Evolutionary conservation across 2,888 invertebrate species (phyloP).

Genomic region (Malachius bipustulatus): DNA sequence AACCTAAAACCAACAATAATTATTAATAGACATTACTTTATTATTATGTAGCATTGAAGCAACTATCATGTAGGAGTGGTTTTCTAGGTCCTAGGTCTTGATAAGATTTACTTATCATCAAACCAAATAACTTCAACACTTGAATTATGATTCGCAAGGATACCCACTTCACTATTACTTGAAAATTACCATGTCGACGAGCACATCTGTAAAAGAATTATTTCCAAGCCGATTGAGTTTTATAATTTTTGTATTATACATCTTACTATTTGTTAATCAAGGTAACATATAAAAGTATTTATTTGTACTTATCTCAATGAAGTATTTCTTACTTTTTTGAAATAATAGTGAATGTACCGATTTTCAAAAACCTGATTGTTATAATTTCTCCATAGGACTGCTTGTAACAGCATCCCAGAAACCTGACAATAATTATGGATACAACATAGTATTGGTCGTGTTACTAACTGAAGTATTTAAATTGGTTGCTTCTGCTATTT

Average conservation of each 20-base stretch:
- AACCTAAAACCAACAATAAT: no score
- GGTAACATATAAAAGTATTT: constrained; percentile 44
- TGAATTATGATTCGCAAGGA: no score
- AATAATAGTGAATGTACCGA: no score
- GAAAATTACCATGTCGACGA: no score
- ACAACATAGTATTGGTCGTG: constrained; percentile 81
- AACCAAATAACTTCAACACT: no score
- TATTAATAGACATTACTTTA: no score
- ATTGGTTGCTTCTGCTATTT: constrained; percentile 54
- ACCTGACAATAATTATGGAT: constrained; percentile 66
- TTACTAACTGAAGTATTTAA: constrained; percentile 80
- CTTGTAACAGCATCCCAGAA: constrained; percentile 84
- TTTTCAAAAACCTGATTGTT: not conserved
- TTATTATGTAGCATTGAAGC: no score
- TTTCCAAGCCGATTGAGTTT: constrained; percentile 77
- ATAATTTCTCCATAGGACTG: constrained; percentile 54
- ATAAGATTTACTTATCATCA: no score
- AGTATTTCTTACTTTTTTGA: constrained; percentile 5
- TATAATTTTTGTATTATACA: constrained; percentile 72
- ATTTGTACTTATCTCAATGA: not conserved
- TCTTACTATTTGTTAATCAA: constrained; percentile 83
- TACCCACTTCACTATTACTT: no score
- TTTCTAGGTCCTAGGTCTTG: no score
- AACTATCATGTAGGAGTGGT: no score
- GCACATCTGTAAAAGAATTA: no score